phyloP scores from a whole-genome alignment of 2,113 vertebrate genomes.

The Dromas ardeola region DNA sequence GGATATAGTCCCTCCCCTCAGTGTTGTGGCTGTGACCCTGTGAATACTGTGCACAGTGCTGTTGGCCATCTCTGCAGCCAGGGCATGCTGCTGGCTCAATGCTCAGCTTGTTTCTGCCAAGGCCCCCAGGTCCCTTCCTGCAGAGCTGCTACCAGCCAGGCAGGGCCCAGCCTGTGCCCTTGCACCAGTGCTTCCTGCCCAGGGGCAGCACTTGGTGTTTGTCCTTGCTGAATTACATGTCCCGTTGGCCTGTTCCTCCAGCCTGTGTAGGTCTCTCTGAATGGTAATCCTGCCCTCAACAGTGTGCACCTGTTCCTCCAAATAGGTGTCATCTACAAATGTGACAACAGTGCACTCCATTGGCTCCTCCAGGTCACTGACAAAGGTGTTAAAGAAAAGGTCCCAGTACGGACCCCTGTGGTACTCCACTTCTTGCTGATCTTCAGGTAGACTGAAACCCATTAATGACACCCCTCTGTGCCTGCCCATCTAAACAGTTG shows the following conservation, averaged over 20 bases:
- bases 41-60: not conserved
- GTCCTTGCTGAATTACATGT: not conserved
- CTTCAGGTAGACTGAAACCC: not conserved
- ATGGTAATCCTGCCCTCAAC: not conserved
- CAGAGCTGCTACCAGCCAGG: not conserved
- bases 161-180: not conserved
- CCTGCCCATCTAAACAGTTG: not conserved
- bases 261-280: not conserved
- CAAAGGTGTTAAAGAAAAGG: not conserved
- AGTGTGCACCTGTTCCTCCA: not conserved
- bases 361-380: not conserved
- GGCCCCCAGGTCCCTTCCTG: not conserved
- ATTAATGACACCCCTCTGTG: not conserved
- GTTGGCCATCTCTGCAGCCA: not conserved
- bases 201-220: not conserved
- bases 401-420: not conserved
- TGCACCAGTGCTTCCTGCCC: not conserved
- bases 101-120: not conserved
- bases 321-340: not conserved
- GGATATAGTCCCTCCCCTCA: not conserved
- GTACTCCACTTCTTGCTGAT: not conserved
- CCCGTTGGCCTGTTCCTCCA: not conserved
- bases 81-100: not conserved
- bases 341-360: not conserved
- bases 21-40: not conserved